Evolutionary conservation across 2,888 invertebrate species (phyloP), one percentile per base, ranked within the genome.

Genomic region (Matsumyia berberina): DNA sequence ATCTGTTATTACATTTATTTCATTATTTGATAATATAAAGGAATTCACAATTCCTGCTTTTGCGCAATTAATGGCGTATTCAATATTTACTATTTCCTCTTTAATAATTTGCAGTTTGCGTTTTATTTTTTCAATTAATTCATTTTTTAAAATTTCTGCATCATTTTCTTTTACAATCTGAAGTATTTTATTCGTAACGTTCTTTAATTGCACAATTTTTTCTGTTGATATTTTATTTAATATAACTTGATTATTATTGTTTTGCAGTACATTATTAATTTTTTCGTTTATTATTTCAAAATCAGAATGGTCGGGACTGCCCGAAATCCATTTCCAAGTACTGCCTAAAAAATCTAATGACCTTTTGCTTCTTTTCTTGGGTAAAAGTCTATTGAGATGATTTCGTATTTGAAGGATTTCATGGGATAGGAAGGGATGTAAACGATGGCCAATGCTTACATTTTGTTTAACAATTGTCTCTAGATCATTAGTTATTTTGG

Each of bases 61-160:
- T 2, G 80, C 67, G 24, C 60, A 49, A 49, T 80, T 42, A 6
- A 69, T 72, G 7, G 53, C 72, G 42, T 55, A 58, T 55, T 74
- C 73, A 17, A 49, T 64, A 35, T 77, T 86, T 15, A 53, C 19
- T 33, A 82, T 33, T 35, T 81, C 72, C 42, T 81, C 80, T 29
- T 80, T 77, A 5, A 86, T 19, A 17, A 87, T n/a, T 60, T 66
- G 72, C 15, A 81, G 57, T 66, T 85, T 83, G 31, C 73, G 57
- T 64, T 80, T 53, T 5, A 60, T 60, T 29, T 33, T 67, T n/a
- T 64, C 35, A n/a, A 44, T 15, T 42, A 64, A 12, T 33, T 81
- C 42, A 8, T 76, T 44, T n/a, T n/a, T n/a, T n/a, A n/a, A n/a
- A 2, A 42, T 60, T 17, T 44, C 9, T 35, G 3, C 17, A 37